phyloP scores from a whole-genome alignment of 2,113 vertebrate species.

The Bos indicus region DNA sequence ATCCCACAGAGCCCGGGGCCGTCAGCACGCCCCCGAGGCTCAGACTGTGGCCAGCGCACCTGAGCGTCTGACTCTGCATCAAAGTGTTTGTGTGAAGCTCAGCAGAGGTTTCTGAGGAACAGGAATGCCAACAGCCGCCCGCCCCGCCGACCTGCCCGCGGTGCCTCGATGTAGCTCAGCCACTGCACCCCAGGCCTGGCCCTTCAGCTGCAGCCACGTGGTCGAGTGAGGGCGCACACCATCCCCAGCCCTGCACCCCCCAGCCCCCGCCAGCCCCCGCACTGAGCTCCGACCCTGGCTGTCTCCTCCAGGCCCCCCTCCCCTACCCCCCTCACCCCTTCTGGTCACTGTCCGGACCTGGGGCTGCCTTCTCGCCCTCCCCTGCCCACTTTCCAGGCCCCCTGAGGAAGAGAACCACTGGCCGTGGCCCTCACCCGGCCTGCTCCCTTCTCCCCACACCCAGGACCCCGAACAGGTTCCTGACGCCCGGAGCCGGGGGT shows the following conservation, averaged over 20 bases:
- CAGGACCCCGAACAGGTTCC: background rate
- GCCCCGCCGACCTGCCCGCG: accelerated
- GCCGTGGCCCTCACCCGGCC: accelerated
- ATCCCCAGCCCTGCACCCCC: accelerated
- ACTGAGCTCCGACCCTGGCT: background rate
- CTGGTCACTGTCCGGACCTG: background rate
- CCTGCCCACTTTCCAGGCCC: accelerated
- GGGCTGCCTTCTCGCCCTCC: background rate
- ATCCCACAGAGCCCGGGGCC: background rate
- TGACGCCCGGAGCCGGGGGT: accelerated
- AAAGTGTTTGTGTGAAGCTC: background rate
- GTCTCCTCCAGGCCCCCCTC: background rate
- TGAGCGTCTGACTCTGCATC: background rate
- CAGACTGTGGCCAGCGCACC: accelerated
- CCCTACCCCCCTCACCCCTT: background rate
- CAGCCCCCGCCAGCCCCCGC: too few species aligned
- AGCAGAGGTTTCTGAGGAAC: background rate
- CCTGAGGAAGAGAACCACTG: accelerated
- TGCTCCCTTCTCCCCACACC: background rate
- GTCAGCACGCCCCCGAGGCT: background rate
- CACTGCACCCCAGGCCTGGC: background rate
- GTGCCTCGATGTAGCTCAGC: accelerated
- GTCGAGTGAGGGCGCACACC: accelerated
- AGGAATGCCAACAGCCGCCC: accelerated
- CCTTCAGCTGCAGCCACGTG: background rate